Evolutionary conservation across 2,113 vertebrate species (phyloP), one percentile per base, ranked within the genome.

Genomic region (Oceanites oceanicus): DNA sequence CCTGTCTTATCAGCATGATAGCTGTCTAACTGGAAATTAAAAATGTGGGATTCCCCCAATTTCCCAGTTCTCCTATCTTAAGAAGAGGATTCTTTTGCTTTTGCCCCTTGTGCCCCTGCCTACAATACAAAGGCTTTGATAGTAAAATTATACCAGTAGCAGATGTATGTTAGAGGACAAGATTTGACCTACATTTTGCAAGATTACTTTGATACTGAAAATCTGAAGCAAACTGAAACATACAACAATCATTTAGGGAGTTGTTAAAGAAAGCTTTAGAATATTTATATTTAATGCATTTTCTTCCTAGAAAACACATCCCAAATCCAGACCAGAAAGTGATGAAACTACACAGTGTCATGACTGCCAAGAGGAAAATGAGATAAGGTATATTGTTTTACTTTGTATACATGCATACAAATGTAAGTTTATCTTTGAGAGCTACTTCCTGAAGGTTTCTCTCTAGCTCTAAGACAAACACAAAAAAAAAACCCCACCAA

Each of bases 331-430:
- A 95, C 92, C 97, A 93, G 82, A 97, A 97, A 96, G 88, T 89
- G 91, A 53, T 96, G 98, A 97, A 95, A 96, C 95, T 88, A 97
- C 92, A 75, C 96, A 97, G 76, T 97, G 95, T 97, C 97, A 94
- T 92, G 97, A 88, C 73, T 94, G 87, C 88, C 97, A 97, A 98
- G 98, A 98, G 49, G 98, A 98, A 96, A 98, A 98, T 95, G 98
- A 98, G 88, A 98, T 98, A 98, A 98, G 98, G 98, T 98, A 98
- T 86, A 83, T 85, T 81, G 4, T 80, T 94, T 83, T 66, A 63
- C 47, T 92, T 87, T 80, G 58, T 58, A 63, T 72, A 52, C 13
- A 1, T 74, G 52, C 36, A 62, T 81, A 14, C 8, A 87, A 44
- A 25, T 72, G 13, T 52, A 56, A 77, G 27, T 78, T 92, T 62